Percentiles rank a stretch among this genome's conserved stretches.
Evolutionary conservation across 2,888 invertebrate genomes (phyloP).

Genomic region (Lasioglossum calceatum): DNA sequence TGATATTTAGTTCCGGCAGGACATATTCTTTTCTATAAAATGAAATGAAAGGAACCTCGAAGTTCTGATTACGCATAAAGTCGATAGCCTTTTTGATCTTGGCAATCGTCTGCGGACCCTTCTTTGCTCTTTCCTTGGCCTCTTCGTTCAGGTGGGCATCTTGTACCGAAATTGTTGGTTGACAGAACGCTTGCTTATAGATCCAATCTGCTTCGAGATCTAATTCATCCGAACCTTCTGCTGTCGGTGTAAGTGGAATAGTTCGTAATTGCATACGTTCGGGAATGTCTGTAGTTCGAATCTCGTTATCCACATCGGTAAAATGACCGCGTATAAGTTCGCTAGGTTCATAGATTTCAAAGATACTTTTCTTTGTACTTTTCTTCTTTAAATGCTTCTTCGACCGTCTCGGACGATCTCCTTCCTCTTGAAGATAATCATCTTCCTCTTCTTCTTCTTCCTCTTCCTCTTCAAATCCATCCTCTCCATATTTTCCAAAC

Average conservation of each 20-base stretch:
- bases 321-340: slow-evolving; percentile 98
- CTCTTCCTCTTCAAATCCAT: slow-evolving; percentile 93
- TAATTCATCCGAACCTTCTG: slow-evolving; percentile 94
- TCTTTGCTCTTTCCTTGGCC: slow-evolving; percentile 86
- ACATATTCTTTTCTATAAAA: slow-evolving; percentile 99
- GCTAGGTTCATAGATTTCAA: slow-evolving; percentile 98
- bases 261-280: slow-evolving; percentile 97
- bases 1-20: slow-evolving; percentile 96
- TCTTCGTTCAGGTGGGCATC: slow-evolving; percentile 86
- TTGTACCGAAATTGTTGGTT: slow-evolving; percentile 92
- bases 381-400: slow-evolving; percentile 92
- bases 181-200: slow-evolving; percentile 96
- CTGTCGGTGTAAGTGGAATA: slow-evolving; percentile 93
- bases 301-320: slow-evolving; percentile 96
- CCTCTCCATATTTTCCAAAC: slow-evolving; percentile 94
- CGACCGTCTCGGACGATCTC: slow-evolving; percentile 87
- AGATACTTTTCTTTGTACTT: slow-evolving; percentile 93
- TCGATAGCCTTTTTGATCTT: slow-evolving; percentile 97
- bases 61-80: slow-evolving; percentile 97
- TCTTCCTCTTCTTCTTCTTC: slow-evolving; percentile 91
- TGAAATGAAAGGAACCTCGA: slow-evolving; percentile 99
- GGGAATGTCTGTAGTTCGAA: slow-evolving; percentile 94
- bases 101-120: slow-evolving; percentile 90
- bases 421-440: slow-evolving; percentile 91
- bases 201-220: slow-evolving; percentile 99